Evolutionary conservation across 2,888 invertebrate genomes (phyloP).

Genomic region (Slavum lentiscoides): DNA sequence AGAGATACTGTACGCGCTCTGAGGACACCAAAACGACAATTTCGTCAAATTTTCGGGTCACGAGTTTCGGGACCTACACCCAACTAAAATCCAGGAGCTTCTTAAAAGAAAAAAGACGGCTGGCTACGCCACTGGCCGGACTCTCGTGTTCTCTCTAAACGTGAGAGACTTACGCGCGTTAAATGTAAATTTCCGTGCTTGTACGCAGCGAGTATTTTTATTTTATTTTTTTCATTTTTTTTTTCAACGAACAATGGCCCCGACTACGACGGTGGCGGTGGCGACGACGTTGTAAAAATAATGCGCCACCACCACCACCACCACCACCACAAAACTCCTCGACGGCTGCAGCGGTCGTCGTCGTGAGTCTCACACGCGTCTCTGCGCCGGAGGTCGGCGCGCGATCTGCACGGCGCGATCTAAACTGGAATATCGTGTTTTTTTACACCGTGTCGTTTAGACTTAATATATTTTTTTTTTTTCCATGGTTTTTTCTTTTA

Average conservation of each 20-base stretch:
- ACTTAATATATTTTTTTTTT: not conserved
- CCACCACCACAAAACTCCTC: no score
- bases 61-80: no score
- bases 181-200: not conserved
- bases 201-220: not conserved
- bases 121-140: no score
- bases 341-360: no score
- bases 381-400: conserved; percentile 34
- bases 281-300: conserved; percentile 7
- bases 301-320: conserved; percentile 9
- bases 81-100: no score
- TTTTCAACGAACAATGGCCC: conserved; percentile 34
- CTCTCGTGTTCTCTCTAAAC: no score
- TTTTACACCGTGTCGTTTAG: not conserved
- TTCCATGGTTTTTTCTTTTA: not conserved
- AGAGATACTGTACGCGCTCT: no score
- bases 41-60: no score
- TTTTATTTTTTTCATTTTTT: no score
- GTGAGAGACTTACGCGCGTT: no score
- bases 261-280: not conserved
- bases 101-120: no score
- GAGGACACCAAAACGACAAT: no score
- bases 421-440: conserved; percentile 49
- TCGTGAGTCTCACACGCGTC: conserved; percentile 38
- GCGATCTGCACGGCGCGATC: conserved; percentile 41